Percentiles rank a stretch among this genome's conserved stretches.
These are phyloP conservation scores for Dryomyza anilis DNA, from an alignment of 2,888 invertebrate species.

Conservation along the genomic window DNA sequence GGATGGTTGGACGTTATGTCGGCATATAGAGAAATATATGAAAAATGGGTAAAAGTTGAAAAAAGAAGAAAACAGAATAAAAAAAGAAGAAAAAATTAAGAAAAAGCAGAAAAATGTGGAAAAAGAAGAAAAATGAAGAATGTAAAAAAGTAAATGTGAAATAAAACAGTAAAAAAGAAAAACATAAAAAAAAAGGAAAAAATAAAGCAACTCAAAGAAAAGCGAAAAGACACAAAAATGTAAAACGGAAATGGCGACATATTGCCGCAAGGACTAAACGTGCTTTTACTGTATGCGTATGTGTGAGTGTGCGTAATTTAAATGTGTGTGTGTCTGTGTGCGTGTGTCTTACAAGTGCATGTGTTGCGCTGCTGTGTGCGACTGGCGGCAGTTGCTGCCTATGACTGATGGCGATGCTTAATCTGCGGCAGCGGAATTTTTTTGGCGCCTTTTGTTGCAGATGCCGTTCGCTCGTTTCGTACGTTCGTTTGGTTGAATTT, in stretches of 20 bases:
- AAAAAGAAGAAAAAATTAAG: not conserved
- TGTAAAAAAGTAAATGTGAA: not conserved
- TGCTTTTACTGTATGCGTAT: conserved; percentile 27
- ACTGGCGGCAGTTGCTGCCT: conserved; percentile 32
- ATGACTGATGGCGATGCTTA: conserved; percentile 52
- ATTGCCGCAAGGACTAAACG: not conserved
- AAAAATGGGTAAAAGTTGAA: no score
- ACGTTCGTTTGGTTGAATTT: not conserved
- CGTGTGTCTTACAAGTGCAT: no score
- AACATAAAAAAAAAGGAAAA: not conserved
- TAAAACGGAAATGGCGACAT: conserved; percentile 5
- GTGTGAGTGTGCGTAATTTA: conserved; percentile 25
- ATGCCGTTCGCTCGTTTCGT: not conserved
- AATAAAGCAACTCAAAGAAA: not conserved
- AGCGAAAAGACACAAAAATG: not conserved
- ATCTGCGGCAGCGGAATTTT: conserved; percentile 44
- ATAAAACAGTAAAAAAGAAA: not conserved
- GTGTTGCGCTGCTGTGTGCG: not conserved
- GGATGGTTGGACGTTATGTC: no score
- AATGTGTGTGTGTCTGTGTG: conserved; percentile 25
- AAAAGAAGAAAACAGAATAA: not conserved
- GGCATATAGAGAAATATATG: no score
- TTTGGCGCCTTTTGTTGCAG: not conserved
- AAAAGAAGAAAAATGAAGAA: not conserved
- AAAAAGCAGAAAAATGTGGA: not conserved